Evolutionary conservation across 1,140 invertebrate species (phyloP), one percentile per base, ranked within the genome.

Genomic region (Drosophila oshimai): DNA sequence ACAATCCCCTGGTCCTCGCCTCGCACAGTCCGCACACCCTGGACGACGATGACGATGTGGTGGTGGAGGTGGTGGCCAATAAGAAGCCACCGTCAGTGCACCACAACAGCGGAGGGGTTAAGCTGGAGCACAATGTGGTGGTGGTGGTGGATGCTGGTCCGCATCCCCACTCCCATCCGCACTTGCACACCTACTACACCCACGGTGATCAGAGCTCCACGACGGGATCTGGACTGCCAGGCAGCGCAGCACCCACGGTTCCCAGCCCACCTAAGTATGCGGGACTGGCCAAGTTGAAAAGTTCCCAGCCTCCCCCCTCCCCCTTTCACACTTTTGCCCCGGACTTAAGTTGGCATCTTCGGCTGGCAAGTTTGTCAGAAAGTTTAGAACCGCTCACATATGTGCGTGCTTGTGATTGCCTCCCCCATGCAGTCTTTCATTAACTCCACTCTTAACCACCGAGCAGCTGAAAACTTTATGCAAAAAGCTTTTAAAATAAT

Each of bases 401-500:
- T 33, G n/a, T 54, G 26, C 55, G 62, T 28, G 34, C 47, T 71
- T 45, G 54, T 29, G 17, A 13, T 15, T 29, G 6, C 22, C 26
- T 6, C 6, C 24, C 33, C 45, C 13, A 5, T 12, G n/a, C 9
- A 33, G 57, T 31, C 37, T 64, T 83, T 84, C 75, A 84, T 84
- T 84, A 86, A 80, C 67, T 80, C 47, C 45, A 53, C 47, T 65
- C 57, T 69, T 51, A 77, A 70, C 79, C 79, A 69, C 83, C 69
- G 37, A 68, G 61, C 55, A 78, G 54, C 61, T 74, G 46, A 41
- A 54, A 89, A 76, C 60, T 89, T 79, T 75, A 70, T 80, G 75
- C 78, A 72, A 67, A 86, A 84, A 86, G 79, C 84, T 89, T 89
- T 89, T 89, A 89, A 89, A 89, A 89, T 89, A 89, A 89, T 89